Conservation (phyloP, 1,140 invertebrate genomes). For the Marisa cornuarietis region DNA sequence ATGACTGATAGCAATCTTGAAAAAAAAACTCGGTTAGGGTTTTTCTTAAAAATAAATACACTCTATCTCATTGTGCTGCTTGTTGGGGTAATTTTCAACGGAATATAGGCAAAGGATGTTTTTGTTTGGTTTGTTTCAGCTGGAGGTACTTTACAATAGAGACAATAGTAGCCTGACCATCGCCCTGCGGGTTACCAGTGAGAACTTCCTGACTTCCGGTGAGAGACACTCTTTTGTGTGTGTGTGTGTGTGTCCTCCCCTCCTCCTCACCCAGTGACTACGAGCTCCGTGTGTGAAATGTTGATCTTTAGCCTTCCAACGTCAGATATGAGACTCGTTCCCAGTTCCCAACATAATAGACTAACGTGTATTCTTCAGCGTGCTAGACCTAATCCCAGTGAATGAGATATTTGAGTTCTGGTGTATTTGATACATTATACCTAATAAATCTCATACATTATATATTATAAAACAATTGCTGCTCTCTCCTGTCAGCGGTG, state of each 20-base stretch:
- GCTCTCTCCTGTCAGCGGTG: slow-evolving; percentile 42
- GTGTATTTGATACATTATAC: background rate
- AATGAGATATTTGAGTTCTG: background rate
- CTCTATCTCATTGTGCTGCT: background rate
- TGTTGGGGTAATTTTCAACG: background rate
- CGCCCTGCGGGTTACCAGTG: slow-evolving; percentile 28
- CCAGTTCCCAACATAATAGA: no score
- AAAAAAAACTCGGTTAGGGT: no score
- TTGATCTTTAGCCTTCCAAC: background rate
- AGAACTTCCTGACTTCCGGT: slow-evolving; percentile 38
- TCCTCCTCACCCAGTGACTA: no score
- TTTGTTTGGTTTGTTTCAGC: slow-evolving; percentile 20
- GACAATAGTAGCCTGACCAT: slow-evolving; percentile 32
- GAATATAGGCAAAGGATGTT: background rate
- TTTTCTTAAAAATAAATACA: background rate
- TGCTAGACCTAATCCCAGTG: no score
- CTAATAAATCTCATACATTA: background rate
- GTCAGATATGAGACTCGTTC: no score
- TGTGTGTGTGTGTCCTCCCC: background rate
- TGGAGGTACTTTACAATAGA: slow-evolving; percentile 30
- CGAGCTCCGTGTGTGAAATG: no score
- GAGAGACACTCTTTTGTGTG: background rate
- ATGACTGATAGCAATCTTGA: no score
- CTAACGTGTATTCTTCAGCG: no score
- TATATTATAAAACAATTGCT: background rate